These are phyloP conservation scores for Dasypogon diadema DNA, from an alignment of 2,888 invertebrate genomes.

Conservation along the genomic window DNA sequence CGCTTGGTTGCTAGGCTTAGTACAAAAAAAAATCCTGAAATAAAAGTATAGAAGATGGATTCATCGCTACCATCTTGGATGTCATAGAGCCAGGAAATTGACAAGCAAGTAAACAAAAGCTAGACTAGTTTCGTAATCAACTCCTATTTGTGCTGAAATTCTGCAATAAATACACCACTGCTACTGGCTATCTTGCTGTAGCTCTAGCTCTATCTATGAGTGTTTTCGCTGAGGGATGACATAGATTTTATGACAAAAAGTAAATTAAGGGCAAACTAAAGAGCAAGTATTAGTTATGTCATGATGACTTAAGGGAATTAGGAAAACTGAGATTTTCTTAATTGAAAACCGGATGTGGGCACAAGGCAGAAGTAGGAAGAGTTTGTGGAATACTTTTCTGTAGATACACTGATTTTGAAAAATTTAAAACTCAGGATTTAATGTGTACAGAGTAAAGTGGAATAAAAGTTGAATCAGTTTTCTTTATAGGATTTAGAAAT, in stretches of 20 bases:
- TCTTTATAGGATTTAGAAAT: no score
- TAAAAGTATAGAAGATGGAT: conserved; percentile 1
- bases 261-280: neutral
- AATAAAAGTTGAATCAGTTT: no score
- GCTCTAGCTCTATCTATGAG: neutral
- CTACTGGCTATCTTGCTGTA: neutral
- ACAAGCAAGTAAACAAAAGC: neutral
- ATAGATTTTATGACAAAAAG: neutral
- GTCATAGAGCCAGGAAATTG: neutral
- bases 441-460: no score
- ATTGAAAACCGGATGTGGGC: no score
- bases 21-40: conserved; percentile 1
- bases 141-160: neutral
- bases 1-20: neutral
- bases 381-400: no score
- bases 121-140: neutral
- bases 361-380: no score
- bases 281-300: no score
- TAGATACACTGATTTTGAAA: no score
- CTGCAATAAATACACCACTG: neutral
- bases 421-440: no score
- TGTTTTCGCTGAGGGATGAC: neutral
- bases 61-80: neutral
- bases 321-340: no score
- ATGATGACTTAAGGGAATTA: no score